Base-by-base conservation (phyloP, 1,140 invertebrate species). In the Drosophila quadrilineata region DNA sequence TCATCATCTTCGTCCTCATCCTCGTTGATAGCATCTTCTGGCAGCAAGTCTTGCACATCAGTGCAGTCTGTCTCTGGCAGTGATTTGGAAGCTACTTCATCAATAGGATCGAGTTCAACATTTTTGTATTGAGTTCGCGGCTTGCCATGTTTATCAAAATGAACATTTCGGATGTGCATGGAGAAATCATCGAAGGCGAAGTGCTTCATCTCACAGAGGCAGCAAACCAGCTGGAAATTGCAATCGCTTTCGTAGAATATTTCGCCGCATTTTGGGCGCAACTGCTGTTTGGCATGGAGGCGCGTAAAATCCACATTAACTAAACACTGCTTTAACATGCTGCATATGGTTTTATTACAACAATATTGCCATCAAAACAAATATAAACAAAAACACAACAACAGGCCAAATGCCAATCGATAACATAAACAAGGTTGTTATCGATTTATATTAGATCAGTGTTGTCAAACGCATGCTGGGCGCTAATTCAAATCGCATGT, bases 321-420 rank as follows among this genome's bases (percentile, higher is more conserved):
- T 5, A 77, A 36, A 50, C 85, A 85, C 58, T 82, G 80, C 52
- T 80, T 85, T 14, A 85, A 36, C 86, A 88, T 88, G 19, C 24
- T 84, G 58, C 29, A 16, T 28, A 35, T 36, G 4, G 5, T 10
- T 53, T 50, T 38, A 45, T 48, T 40, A 22, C 4, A 54, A 46
- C 14, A 53, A 8, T 8, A 24, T 24, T 46, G 40, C 58, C 24
- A 58, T 52, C 35, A 60, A 74, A 65, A 66, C 38, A 35, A 53
- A 45, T 5, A 40, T 36, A 70, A 59, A 66, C 54, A 67, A 71
- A n/a, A n/a, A n/a, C 6, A 19, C 8, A 45, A 49, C 35, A 26
- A 21, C 24, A 41, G 28, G 43, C 10, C 36, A 33, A 43, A 35
- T 43, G 35, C 16, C 62, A 50, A 59, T 36, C 56, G 56, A 66